Conservation (phyloP, 2,888 invertebrate species). For the Augiades crinisus region DNA sequence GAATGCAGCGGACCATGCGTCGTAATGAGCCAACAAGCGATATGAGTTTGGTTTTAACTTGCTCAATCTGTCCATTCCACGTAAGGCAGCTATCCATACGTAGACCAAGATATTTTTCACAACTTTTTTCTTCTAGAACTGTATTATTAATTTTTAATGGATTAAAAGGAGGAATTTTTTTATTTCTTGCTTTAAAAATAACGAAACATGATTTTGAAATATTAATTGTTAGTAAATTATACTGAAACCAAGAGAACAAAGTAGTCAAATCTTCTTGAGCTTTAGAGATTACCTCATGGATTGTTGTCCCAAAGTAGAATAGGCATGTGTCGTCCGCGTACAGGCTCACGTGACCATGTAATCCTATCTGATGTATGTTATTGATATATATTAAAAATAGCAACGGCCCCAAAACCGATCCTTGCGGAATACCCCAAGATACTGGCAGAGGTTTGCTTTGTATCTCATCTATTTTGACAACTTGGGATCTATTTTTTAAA, state of each 20-base stretch:
- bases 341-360: not conserved
- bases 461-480: not conserved
- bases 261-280: constrained; percentile 16
- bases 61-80: constrained; percentile 23
- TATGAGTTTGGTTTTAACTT: constrained; percentile 10
- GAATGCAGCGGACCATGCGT: constrained; percentile 14
- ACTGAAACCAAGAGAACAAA: constrained; percentile 15
- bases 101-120: constrained; percentile 24
- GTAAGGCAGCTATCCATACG: constrained; percentile 11
- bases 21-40: constrained; percentile 13
- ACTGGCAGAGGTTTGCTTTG: not conserved
- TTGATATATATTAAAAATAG: not conserved
- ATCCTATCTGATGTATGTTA: not conserved
- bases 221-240: constrained; percentile 22
- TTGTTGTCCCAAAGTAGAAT: too few species aligned
- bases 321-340: too few species aligned
- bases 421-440: not conserved
- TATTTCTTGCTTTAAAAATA: constrained; percentile 18
- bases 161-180: not conserved
- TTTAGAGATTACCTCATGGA: constrained; percentile 1
- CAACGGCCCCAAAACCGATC: too few species aligned
- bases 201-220: constrained; percentile 10
- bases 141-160: constrained; percentile 17
- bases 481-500: not conserved
- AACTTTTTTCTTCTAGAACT: constrained; percentile 1